Evolutionary conservation across 2,888 invertebrate genomes (phyloP).

Genomic region (Lasioglossum marginatum): DNA sequence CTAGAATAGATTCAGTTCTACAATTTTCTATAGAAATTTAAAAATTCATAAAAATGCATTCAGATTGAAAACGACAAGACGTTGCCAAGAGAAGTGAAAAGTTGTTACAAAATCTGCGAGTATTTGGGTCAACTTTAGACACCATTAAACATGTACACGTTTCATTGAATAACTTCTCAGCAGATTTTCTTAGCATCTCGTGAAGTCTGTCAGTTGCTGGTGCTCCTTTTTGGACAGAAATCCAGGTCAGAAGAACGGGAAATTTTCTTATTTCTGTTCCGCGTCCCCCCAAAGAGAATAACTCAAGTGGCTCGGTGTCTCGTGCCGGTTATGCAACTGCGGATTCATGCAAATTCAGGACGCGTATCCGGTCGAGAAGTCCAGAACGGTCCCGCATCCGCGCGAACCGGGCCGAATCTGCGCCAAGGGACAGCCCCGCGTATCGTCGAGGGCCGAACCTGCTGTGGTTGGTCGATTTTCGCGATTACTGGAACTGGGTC

Average conservation of each 20-base stretch:
- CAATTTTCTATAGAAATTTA: neutral
- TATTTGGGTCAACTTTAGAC: neutral
- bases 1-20: neutral
- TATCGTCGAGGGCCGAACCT: constrained; percentile 36
- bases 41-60: too few relatives aligned
- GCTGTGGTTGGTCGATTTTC: constrained; percentile 64
- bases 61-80: neutral
- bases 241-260: neutral
- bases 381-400: constrained; percentile 27
- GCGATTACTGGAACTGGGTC: constrained; percentile 69
- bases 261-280: neutral
- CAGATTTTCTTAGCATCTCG: neutral
- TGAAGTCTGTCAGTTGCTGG: neutral
- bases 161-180: neutral
- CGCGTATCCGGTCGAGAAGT: constrained; percentile 43
- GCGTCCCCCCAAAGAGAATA: constrained; percentile 20
- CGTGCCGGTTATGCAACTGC: constrained; percentile 25
- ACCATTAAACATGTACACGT: neutral
- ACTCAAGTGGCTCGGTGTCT: constrained; percentile 33
- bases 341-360: constrained; percentile 50
- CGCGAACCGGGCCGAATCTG: constrained; percentile 8
- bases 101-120: neutral
- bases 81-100: neutral
- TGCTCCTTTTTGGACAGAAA: neutral
- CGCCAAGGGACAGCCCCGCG: constrained; percentile 1